Percentiles rank a stretch among this genome's conserved stretches.
phyloP scores from a whole-genome alignment of 2,113 vertebrate species.

The Nicator chloris region DNA sequence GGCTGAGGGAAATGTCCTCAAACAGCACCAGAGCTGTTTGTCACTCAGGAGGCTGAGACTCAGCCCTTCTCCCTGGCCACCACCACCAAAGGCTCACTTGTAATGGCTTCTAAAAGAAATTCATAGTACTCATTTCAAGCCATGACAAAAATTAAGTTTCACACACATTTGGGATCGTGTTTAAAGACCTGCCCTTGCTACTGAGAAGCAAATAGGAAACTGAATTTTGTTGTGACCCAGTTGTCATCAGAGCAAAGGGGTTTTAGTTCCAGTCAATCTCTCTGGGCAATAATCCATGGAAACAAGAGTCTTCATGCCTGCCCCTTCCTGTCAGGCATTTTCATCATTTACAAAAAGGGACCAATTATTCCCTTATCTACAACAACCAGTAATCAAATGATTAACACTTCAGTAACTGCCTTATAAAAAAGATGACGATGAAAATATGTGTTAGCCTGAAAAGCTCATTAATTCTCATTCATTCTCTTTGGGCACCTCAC shows the following conservation, averaged over 20 bases:
- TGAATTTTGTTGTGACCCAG: not conserved
- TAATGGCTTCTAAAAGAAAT: not conserved
- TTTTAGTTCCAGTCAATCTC: not conserved
- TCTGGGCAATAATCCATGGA: not conserved
- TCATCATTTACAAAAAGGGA: not conserved
- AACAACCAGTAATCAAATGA: conserved; percentile 26
- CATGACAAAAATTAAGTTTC: not conserved
- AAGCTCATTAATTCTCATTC: not conserved
- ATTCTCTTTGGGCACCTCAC: not conserved
- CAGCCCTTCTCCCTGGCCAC: not conserved
- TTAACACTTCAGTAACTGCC: conserved; percentile 32
- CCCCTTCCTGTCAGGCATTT: not conserved
- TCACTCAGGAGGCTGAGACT: not conserved
- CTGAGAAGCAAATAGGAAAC: not conserved
- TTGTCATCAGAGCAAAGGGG: not conserved
- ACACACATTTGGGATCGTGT: not conserved
- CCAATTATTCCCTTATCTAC: conserved; percentile 23
- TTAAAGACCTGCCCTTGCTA: not conserved
- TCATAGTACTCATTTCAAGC: not conserved
- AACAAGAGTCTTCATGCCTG: not conserved
- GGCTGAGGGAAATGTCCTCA: not conserved
- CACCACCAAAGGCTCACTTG: not conserved
- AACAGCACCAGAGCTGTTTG: not conserved
- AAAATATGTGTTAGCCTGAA: not conserved
- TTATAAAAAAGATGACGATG: not conserved